These are phyloP conservation scores for Atta colombica DNA, from an alignment of 1,140 invertebrate genomes.

Conservation along the genomic window DNA sequence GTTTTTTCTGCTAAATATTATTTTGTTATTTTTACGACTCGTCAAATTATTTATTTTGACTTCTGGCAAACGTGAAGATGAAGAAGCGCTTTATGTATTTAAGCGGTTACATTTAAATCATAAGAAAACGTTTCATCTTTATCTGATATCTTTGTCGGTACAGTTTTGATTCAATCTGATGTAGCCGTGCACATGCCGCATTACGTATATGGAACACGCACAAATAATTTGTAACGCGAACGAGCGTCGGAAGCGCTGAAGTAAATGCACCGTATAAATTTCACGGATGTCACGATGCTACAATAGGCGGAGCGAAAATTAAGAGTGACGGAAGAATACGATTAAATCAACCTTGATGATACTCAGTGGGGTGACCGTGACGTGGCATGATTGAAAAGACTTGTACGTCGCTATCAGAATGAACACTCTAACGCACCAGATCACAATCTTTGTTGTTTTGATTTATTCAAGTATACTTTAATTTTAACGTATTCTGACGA, in stretches of 20 bases:
- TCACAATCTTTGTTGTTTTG: background rate
- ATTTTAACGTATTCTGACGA: background rate
- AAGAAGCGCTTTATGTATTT: no score
- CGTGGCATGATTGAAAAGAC: constrained; percentile 33
- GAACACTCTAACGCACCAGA: constrained; percentile 14
- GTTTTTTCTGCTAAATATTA: no score
- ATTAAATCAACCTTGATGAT: constrained; percentile 46
- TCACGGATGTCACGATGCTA: constrained; percentile 39
- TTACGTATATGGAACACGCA: background rate
- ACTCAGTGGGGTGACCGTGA: constrained; percentile 22
- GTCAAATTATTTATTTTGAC: background rate
- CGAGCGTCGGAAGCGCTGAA: constrained; percentile 24
- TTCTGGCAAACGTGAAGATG: background rate
- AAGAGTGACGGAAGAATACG: constrained; percentile 49
- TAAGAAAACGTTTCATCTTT: background rate
- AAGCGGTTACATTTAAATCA: background rate
- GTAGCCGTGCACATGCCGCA: background rate
- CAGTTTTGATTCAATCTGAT: background rate
- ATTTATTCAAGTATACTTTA: constrained; percentile 17
- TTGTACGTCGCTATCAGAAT: constrained; percentile 2
- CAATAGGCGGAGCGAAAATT: constrained; percentile 37
- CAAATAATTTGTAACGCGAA: constrained; percentile 16
- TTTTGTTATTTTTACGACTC: background rate
- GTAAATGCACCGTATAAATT: constrained; percentile 30
- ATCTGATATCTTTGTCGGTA: background rate